These are phyloP conservation scores for Diuraphis noxia DNA, from an alignment of 1,140 invertebrate species.

Conservation along the genomic window DNA sequence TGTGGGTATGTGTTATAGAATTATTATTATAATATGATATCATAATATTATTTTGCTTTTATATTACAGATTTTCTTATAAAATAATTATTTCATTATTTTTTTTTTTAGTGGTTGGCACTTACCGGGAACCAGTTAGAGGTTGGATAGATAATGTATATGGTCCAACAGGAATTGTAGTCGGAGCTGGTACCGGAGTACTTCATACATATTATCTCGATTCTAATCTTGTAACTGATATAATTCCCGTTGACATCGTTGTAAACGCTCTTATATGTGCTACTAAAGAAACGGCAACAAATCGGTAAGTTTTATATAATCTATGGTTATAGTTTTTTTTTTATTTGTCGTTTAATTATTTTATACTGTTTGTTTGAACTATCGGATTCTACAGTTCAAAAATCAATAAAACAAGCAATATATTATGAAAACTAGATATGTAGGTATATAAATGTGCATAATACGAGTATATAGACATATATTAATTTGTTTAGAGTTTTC, in stretches of 20 bases:
- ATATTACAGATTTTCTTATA: background rate
- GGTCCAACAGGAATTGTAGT: constrained; percentile 73
- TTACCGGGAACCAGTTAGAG: constrained; percentile 73
- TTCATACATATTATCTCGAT: constrained; percentile 66
- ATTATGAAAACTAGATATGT: background rate
- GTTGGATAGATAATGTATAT: constrained; percentile 89
- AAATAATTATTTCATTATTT: background rate
- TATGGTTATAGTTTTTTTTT: background rate
- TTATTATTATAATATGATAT: background rate
- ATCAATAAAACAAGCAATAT: background rate
- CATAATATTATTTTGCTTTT: no score
- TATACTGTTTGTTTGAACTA: background rate
- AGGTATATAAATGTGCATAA: background rate
- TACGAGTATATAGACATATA: background rate
- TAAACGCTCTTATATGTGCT: constrained; percentile 78
- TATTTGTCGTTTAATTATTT: background rate
- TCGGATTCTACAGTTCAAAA: background rate
- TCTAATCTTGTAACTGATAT: constrained; percentile 69
- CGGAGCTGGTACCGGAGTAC: constrained; percentile 66
- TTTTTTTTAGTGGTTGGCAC: constrained; percentile 72
- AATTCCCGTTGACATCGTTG: constrained; percentile 83
- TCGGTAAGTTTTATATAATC: background rate
- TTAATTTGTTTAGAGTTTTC: background rate
- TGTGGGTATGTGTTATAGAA: constrained; percentile 60
- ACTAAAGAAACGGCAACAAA: constrained; percentile 62